Evolutionary conservation across 37 sponge, comb jelly and placozoan genomes (phyloP).

Genomic region (Amphimedon queenslandica): DNA sequence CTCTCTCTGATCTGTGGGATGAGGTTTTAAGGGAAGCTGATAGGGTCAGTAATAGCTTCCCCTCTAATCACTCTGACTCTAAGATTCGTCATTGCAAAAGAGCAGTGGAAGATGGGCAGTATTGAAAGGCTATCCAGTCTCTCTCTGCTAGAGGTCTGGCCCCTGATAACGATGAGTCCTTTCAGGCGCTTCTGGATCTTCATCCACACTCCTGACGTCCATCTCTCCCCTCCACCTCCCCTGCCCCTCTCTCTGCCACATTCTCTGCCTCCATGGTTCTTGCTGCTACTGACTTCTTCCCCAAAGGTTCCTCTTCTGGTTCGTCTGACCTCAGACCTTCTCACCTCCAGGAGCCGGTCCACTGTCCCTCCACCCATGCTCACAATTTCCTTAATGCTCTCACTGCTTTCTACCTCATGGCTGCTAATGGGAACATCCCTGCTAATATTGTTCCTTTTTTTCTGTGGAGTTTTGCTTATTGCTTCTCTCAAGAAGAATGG

Average conservation of each 20-base stretch:
- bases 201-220: too few species aligned
- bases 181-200: not conserved
- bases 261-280: not conserved
- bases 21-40: not conserved
- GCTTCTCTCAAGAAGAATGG: too few species aligned
- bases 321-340: too few species aligned
- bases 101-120: not conserved
- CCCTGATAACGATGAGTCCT: not conserved
- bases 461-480: too few species aligned
- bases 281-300: too few species aligned
- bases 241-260: not conserved
- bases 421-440: too few species aligned
- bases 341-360: too few species aligned
- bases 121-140: not conserved
- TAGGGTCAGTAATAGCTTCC: not conserved
- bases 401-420: too few species aligned
- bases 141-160: not conserved
- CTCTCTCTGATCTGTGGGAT: not conserved
- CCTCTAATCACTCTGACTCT: not conserved
- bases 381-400: too few species aligned
- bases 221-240: not conserved
- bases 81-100: conserved; percentile 7
- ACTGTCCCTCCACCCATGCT: too few species aligned
- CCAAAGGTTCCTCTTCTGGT: too few species aligned
- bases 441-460: too few species aligned